Evolutionary conservation across 2,797 vertebrate species (phyloP).

Genomic region (Mycteria americana): DNA sequence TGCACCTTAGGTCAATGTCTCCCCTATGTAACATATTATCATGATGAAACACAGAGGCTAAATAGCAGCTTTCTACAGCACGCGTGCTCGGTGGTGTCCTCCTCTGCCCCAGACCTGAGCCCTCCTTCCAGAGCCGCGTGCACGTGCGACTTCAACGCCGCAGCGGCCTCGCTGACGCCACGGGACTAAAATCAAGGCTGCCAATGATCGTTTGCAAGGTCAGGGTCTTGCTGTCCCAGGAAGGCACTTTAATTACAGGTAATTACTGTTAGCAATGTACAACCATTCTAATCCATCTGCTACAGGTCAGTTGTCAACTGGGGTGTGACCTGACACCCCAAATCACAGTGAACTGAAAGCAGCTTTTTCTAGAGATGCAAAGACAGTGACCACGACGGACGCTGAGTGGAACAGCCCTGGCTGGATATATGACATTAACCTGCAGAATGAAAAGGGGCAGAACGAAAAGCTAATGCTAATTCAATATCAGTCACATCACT

Average conservation of each 20-base stretch:
- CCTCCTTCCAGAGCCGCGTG: fast-evolving
- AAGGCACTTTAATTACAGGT: neutral
- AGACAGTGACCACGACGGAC: fast-evolving
- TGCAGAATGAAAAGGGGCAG: neutral
- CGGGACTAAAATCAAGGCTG: neutral
- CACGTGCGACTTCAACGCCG: fast-evolving
- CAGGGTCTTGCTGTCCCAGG: neutral
- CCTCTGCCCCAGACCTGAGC: neutral
- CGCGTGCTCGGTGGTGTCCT: neutral
- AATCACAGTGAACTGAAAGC: neutral
- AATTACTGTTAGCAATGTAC: neutral
- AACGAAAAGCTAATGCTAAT: neutral
- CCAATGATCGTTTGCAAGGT: neutral
- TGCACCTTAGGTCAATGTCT: neutral
- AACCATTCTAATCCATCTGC: neutral
- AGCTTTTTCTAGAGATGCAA: neutral
- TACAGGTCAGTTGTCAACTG: neutral
- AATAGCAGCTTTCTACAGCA: neutral
- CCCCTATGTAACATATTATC: neutral
- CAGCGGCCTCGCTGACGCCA: neutral
- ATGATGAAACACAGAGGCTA: neutral
- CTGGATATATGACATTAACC: neutral
- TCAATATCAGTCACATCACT: neutral
- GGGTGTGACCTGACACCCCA: neutral
- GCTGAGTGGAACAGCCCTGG: neutral